phyloP scores from a whole-genome alignment of 2,888 invertebrate genomes.

The Athrips mouffetella region DNA sequence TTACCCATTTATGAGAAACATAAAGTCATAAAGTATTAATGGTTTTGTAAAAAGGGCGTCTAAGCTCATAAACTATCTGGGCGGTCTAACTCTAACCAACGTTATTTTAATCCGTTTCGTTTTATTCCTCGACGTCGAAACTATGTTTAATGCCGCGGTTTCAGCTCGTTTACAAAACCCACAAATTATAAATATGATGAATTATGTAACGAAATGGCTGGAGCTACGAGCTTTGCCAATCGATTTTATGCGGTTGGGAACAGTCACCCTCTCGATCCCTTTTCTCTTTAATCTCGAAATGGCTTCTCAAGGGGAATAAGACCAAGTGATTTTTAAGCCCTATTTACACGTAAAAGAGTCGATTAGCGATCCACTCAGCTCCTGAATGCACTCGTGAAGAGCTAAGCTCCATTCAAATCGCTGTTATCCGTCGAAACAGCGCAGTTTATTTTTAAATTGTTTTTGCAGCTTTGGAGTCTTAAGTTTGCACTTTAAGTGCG shows the following conservation, averaged over 20 bases:
- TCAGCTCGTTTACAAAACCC: conserved; percentile 25
- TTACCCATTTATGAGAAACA: too few species aligned
- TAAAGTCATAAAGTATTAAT: too few species aligned
- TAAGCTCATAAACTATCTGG: conserved; percentile 13
- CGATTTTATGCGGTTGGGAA: conserved; percentile 6
- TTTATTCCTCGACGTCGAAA: conserved; percentile 27
- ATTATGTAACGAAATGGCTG: neutral
- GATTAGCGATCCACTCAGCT: conserved; percentile 31
- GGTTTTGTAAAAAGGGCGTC: too few species aligned
- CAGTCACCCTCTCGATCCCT: conserved; percentile 18
- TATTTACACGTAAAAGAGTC: conserved; percentile 50
- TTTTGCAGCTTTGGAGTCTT: neutral
- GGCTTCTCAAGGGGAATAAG: conserved; percentile 41
- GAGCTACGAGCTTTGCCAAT: conserved; percentile 1
- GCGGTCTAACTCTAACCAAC: conserved; percentile 42
- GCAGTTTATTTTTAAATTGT: neutral
- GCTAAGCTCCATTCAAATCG: neutral
- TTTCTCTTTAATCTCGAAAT: conserved; percentile 41
- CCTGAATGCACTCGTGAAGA: neutral
- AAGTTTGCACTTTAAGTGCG: too few species aligned
- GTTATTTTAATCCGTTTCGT: conserved; percentile 33
- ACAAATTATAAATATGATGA: conserved; percentile 14
- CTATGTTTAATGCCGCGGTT: conserved; percentile 33
- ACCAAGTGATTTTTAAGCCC: conserved; percentile 59
- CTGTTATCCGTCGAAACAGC: neutral